Evolutionary conservation across 2,797 vertebrate genomes (phyloP), one percentile per base, ranked within the genome.

Genomic region (Paedocypris micromegethes): DNA sequence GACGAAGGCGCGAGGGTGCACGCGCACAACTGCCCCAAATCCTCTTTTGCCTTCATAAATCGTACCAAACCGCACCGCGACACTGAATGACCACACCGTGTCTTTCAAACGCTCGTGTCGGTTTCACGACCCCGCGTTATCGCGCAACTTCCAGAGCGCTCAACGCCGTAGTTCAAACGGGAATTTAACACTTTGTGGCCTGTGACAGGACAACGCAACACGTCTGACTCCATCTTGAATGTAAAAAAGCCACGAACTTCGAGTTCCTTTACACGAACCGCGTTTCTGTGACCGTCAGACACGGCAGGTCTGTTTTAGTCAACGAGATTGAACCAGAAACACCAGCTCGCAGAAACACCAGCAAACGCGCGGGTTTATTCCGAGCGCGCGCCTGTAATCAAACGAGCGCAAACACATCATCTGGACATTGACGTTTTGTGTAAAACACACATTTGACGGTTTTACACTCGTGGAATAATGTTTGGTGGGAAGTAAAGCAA

Each of bases 151-250:
- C 68, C 62, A 52, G 50, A 49, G 42, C 64, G 62, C 73, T 57
- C 51, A 76, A 70, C 57, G 23, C n/a, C 54, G 50, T 48, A 43
- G 38, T 83, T 79, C 63, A 72, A 70, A 66, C 76, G 69, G 77
- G 71, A 71, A 70, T 79, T 84, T 84, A 84, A 84, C 81, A 82
- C 84, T 83, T 82, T 81, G 83, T 83, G 84, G 84, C 84, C 84
- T 83, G 80, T 71, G 66, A 76, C 71, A 80, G 78, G 75, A 40
- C 23, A 23, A 23, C 23, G 23, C 23, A 23, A 23, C 57, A 76
- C 83, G 75, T 76, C 72, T 69, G 80, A 90, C 88, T 91, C 90
- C 89, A 91, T 91, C 89, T 91, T 91, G 88, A 86, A 85, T 83
- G 78, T 77, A 69, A 79, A 81, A 83, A 78, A 78, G 75, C 74